Conservation (phyloP, 2,113 vertebrate genomes). For the Pseudorectes ferrugineus region DNA sequence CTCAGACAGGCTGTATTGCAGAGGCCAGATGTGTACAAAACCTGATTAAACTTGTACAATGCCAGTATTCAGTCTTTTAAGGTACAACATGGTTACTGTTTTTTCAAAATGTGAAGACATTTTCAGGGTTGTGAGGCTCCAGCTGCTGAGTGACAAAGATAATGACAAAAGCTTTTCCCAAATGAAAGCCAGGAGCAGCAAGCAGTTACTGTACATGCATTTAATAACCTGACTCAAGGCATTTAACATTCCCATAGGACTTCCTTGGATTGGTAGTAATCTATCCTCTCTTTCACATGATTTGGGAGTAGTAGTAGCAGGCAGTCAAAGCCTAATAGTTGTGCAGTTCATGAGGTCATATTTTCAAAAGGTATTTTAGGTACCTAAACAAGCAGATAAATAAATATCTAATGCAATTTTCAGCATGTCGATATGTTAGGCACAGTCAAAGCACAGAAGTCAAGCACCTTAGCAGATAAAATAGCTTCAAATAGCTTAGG, state of each 20-base stretch:
- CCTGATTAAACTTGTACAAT: slow-evolving; percentile 56
- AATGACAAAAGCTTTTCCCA: slow-evolving; percentile 33
- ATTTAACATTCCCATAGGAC: slow-evolving; percentile 1
- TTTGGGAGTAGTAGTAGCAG: not conserved
- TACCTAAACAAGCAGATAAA: not conserved
- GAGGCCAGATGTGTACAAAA: slow-evolving; percentile 51
- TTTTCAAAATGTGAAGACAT: slow-evolving; percentile 30
- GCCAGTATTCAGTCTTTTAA: slow-evolving; percentile 36
- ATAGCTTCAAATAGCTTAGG: not conserved
- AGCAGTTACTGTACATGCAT: not conserved
- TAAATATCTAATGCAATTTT: not conserved
- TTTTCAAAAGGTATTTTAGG: slow-evolving; percentile 4
- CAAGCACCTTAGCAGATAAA: not conserved
- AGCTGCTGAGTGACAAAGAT: slow-evolving; percentile 35
- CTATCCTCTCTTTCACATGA: not conserved
- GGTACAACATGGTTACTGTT: not conserved
- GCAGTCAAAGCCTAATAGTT: not conserved
- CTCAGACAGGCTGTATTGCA: slow-evolving; percentile 1
- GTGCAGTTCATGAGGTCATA: not conserved
- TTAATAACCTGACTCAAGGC: not conserved
- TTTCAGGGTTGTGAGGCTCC: slow-evolving; percentile 3
- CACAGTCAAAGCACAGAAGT: not conserved
- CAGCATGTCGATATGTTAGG: not conserved
- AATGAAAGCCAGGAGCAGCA: not conserved
- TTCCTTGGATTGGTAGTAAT: not conserved